Conservation (phyloP, 1,140 invertebrate species). For the Colletes latitarsis region DNA sequence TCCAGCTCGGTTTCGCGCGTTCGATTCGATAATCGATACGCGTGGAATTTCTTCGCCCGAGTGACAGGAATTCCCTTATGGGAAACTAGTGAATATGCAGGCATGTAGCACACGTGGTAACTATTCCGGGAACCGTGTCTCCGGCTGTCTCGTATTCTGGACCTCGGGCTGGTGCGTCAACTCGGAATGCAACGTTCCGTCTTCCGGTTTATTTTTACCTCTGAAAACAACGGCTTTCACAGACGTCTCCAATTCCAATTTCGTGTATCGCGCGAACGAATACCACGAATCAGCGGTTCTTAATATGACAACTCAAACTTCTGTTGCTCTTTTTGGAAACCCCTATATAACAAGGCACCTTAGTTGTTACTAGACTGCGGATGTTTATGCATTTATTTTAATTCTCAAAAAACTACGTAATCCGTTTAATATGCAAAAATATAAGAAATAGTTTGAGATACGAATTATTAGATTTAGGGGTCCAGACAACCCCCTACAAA, state of each 20-base stretch:
- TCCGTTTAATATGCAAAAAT: no score
- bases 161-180: constrained; percentile 31
- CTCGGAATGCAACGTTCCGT: constrained; percentile 36
- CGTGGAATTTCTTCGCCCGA: constrained; percentile 38
- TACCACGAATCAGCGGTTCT: background rate
- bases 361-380: no score
- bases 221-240: background rate
- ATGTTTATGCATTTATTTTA: no score
- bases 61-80: constrained; percentile 52
- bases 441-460: no score
- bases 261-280: background rate
- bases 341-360: no score
- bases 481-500: no score
- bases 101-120: constrained; percentile 45
- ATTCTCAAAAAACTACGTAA: no score
- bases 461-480: no score
- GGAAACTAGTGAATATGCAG: constrained; percentile 46
- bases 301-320: no score
- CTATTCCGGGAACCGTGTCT: constrained; percentile 40
- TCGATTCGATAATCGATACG: constrained; percentile 35
- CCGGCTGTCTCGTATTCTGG: constrained; percentile 40
- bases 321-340: no score
- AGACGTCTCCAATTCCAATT: constrained; percentile 33
- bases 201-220: constrained; percentile 36
- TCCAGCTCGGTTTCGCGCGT: background rate